Conservation (phyloP, 1,140 invertebrate species). For the Gonatopus flavifemur region DNA sequence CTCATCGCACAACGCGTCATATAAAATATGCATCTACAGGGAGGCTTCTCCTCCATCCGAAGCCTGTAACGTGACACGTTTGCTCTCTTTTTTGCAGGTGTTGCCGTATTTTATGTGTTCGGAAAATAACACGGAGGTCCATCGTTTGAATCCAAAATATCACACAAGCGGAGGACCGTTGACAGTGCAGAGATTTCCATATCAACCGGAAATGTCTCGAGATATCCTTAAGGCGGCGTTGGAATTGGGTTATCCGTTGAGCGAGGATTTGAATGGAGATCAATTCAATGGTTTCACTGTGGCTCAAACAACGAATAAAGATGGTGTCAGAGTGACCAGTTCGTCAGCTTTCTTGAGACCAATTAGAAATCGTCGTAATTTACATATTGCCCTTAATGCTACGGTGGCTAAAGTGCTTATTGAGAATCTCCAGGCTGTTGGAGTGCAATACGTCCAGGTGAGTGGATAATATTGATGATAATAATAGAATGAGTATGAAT, state of each 20-base stretch:
- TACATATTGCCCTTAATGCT: constrained; percentile 71
- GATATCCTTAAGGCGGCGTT: constrained; percentile 62
- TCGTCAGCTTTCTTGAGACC: constrained; percentile 69
- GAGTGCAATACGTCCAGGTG: constrained; percentile 61
- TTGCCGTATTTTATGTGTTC: constrained; percentile 62
- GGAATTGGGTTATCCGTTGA: constrained; percentile 60
- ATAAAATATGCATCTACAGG: too few relatives aligned
- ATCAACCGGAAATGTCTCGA: constrained; percentile 51
- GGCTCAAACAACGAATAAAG: constrained; percentile 59
- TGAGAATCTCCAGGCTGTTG: constrained; percentile 61
- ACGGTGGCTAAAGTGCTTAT: constrained; percentile 66
- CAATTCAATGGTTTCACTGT: constrained; percentile 55
- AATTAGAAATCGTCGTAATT: constrained; percentile 63
- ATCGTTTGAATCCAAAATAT: constrained; percentile 41
- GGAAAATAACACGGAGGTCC: constrained; percentile 58
- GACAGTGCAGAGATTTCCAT: constrained; percentile 55
- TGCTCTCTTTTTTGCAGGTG: constrained; percentile 50
- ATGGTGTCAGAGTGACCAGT: constrained; percentile 70
- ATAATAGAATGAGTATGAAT: constrained; percentile 8
- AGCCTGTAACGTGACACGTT: background rate
- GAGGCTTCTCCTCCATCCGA: too few relatives aligned
- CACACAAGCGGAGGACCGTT: constrained; percentile 50
- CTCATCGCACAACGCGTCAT: too few relatives aligned
- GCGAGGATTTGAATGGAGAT: constrained; percentile 62
- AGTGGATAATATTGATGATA: constrained; percentile 2